Conservation (phyloP, 2,888 invertebrate species). For the Clunio marinus region DNA sequence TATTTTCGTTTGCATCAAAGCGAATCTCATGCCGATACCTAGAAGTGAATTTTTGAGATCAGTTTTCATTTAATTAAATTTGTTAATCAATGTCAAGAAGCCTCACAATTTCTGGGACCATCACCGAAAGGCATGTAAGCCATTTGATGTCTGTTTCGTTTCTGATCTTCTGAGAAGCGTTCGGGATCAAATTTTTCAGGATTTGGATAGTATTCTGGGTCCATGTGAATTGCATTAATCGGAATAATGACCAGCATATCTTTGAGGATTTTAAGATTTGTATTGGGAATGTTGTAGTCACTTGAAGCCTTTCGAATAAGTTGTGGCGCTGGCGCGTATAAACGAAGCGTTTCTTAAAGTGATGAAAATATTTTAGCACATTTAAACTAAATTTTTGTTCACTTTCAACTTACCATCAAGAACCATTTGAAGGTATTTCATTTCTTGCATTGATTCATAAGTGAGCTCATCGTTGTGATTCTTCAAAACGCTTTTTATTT, state of each 20-base stretch:
- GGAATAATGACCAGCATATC: slow-evolving; percentile 43
- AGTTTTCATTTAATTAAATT: not conserved
- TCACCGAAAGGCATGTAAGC: slow-evolving; percentile 23
- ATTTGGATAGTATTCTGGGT: slow-evolving; percentile 47
- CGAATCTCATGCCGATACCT: slow-evolving; percentile 44
- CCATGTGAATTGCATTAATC: slow-evolving; percentile 45
- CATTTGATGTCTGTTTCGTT: slow-evolving; percentile 40
- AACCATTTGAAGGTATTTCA: slow-evolving; percentile 52
- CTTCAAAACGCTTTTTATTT: slow-evolving; percentile 49
- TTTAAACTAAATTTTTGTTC: not conserved
- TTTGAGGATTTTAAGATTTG: slow-evolving; percentile 31
- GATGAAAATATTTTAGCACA: not conserved
- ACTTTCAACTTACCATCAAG: slow-evolving; percentile 42
- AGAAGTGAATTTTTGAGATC: no score
- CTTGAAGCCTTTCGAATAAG: slow-evolving; percentile 41
- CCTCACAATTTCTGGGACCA: slow-evolving; percentile 26
- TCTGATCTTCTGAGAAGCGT: slow-evolving; percentile 33
- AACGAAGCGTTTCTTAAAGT: slow-evolving; percentile 42
- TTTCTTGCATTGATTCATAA: slow-evolving; percentile 48
- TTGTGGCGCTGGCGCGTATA: slow-evolving; percentile 41
- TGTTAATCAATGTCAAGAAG: not conserved
- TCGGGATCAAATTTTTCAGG: slow-evolving; percentile 29
- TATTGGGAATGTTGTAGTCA: slow-evolving; percentile 38
- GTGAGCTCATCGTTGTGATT: slow-evolving; percentile 45
- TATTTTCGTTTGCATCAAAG: slow-evolving; percentile 47